Base-by-base conservation (phyloP, 1,140 invertebrate genomes). In the Sipha flava region DNA sequence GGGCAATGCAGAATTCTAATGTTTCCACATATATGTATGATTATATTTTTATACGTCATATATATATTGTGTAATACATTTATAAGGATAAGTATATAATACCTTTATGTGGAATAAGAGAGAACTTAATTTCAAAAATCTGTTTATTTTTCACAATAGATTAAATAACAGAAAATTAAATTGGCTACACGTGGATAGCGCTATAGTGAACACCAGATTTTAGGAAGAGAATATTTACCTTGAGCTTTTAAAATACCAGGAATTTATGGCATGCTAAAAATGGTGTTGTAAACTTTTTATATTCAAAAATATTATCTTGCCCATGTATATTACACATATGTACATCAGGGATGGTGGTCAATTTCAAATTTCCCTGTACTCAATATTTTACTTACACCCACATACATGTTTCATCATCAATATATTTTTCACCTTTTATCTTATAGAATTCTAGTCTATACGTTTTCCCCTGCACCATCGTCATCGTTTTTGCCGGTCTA, bases 371-470 rank as follows among this genome's bases (percentile, higher is more conserved):
- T 73, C 34, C 68, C 26, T 70, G 26, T 70, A 73, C 70, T 37
- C 47, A 37, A 54, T 73, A 73, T 73, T 73, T 54, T 54, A 52
- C 52, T 6, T 37, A 34, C 23, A 52, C 52, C 6, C 47, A 34
- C 23, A 26, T 37, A 43, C 49, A 23, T 59, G 23, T 59, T 45
- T 70, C 40, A 57, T 40, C 52, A 57, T 75, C 49, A 57, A 57
- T 47, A n/a, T 40, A 16, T 29, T 70, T 77, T 57, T 37, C 34
- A n/a, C 52, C 52, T 77, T 77, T 77, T 77, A 77, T 77, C 52
- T 77, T 57, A 57, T 57, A 43, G 73, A 77, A 77, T 77, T 40
- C 73, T 12, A 26, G 34, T 59, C 49, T 14, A 14, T 40, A 26
- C 43, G 12, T 57, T 37, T 37, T n/a, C 16, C 37, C 31, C 14